phyloP scores from a whole-genome alignment of 2,113 vertebrate species.

The Tauraco erythrolophus region DNA sequence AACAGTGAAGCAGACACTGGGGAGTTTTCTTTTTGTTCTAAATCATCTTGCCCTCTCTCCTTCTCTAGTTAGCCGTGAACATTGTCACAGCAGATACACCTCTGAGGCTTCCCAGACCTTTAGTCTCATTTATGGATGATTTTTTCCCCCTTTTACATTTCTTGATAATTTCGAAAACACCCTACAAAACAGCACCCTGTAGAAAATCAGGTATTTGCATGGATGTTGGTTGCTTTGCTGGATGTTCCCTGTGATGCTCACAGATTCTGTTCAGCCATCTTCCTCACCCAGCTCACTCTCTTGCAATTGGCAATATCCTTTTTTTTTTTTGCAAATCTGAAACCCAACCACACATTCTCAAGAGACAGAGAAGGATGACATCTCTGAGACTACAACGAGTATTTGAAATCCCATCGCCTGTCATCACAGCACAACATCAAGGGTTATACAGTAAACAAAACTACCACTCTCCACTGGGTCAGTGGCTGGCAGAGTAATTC shows the following conservation, averaged over 20 bases:
- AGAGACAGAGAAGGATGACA: not conserved
- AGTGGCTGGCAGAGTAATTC: not conserved
- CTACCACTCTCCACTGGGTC: not conserved
- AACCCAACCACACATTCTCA: not conserved
- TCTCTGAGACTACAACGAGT: not conserved
- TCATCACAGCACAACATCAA: not conserved
- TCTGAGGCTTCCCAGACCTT: not conserved
- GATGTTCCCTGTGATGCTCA: fast-evolving
- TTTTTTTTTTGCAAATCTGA: not conserved
- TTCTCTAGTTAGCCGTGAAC: not conserved
- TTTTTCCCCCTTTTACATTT: not conserved
- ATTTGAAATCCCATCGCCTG: not conserved
- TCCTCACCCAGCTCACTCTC: not conserved
- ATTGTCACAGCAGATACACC: not conserved
- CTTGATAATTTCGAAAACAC: not conserved
- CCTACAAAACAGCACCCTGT: not conserved
- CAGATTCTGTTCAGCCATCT: not conserved
- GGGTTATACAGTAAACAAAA: not conserved
- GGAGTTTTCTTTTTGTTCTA: not conserved
- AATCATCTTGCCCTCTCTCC: not conserved
- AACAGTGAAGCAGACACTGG: not conserved
- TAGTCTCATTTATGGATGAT: not conserved
- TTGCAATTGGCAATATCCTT: not conserved
- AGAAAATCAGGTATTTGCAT: not conserved
- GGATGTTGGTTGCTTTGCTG: not conserved